A percentile compares a stretch with the other conserved stretches of the same genome.
Conservation (phyloP, 2,113 vertebrate species). For the Dicaeum eximium region DNA sequence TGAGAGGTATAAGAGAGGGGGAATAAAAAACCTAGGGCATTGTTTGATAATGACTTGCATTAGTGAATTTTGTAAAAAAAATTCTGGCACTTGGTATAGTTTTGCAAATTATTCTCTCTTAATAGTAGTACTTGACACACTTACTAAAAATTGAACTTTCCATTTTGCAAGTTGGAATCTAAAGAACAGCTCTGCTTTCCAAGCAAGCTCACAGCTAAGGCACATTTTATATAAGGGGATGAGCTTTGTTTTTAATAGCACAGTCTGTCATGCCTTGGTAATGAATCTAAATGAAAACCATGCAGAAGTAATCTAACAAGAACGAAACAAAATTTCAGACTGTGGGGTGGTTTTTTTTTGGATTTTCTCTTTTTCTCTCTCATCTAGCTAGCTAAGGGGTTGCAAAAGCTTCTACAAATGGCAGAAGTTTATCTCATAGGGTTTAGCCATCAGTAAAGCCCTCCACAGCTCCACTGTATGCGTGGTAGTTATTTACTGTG, state of each 20-base stretch:
- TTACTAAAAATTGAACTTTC: neutral
- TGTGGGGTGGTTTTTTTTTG: accelerated
- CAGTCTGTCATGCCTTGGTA: neutral
- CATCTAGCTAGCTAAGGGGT: neutral
- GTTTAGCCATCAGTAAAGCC: neutral
- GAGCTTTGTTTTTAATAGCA: neutral
- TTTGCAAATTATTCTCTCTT: neutral
- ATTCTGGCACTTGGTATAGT: neutral
- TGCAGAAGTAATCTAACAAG: neutral
- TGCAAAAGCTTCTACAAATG: neutral
- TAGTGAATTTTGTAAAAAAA: neutral
- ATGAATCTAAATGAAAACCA: neutral
- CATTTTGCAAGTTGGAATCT: neutral
- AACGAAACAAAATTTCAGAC: neutral
- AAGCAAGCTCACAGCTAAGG: neutral
- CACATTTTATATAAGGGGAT: neutral
- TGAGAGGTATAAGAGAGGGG: neutral
- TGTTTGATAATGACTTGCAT: neutral
- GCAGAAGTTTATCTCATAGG: neutral
- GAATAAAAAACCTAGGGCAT: neutral
- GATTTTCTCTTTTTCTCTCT: neutral
- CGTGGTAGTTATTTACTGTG: neutral
- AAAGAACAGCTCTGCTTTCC: neutral
- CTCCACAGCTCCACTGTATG: neutral
- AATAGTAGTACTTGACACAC: neutral